Conservation (phyloP, 2,113 vertebrate species). For the Rhizomys pruinosus region DNA sequence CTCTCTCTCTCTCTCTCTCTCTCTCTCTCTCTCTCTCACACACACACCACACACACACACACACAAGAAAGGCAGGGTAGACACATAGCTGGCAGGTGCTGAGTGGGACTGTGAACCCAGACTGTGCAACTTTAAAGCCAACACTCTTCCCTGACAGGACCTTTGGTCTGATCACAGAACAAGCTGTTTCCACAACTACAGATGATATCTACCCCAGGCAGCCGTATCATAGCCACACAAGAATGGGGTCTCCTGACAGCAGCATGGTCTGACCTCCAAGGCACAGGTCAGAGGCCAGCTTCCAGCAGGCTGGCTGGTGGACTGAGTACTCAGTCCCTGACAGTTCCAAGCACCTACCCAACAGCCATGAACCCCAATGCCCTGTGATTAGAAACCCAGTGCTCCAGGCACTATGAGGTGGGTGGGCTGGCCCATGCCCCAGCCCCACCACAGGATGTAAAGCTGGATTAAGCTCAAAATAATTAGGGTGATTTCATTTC, state of each 20-base stretch:
- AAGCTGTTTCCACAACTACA: background rate
- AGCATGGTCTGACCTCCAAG: background rate
- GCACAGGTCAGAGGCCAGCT: background rate
- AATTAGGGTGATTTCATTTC: background rate
- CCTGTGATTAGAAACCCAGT: background rate
- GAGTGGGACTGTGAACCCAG: background rate
- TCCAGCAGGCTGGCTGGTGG: background rate
- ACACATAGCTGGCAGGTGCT: background rate
- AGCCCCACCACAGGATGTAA: background rate
- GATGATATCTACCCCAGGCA: background rate
- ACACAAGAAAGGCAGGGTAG: background rate
- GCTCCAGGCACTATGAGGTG: background rate
- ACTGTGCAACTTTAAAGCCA: background rate
- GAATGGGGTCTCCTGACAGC: background rate
- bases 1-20: too few relatives aligned
- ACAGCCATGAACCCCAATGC: background rate
- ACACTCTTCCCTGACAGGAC: background rate
- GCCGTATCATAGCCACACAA: background rate
- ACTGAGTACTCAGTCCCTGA: too few relatives aligned
- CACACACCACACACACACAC: background rate
- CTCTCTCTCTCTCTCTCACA: too few relatives aligned
- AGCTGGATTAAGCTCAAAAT: slow-evolving; percentile 33
- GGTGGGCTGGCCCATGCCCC: background rate
- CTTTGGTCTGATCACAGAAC: background rate
- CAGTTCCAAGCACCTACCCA: background rate